Conservation (phyloP, 1,140 invertebrate species). For the Dufourea novaeangliae region DNA sequence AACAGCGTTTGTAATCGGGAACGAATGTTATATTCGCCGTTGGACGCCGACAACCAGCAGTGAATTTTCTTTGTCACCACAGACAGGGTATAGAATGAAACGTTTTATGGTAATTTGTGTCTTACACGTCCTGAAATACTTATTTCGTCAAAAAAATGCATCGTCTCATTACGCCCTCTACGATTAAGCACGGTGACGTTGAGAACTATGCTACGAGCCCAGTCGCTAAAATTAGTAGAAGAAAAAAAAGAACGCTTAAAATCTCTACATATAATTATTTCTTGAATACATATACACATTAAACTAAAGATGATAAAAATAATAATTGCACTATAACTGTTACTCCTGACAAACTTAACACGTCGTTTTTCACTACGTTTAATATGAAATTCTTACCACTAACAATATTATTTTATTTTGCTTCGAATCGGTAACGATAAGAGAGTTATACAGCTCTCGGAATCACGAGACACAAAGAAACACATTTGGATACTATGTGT, state of each 20-base stretch:
- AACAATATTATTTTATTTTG: background rate
- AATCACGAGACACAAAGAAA: background rate
- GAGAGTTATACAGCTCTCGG: background rate
- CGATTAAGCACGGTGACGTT: no score
- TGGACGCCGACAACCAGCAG: background rate
- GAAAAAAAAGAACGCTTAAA: background rate
- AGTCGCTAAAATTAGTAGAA: background rate
- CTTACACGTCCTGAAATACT: no score
- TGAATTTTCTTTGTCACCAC: background rate
- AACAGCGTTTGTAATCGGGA: constrained; percentile 17
- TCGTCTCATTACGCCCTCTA: background rate
- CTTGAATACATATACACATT: background rate
- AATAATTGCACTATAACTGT: background rate
- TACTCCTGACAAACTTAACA: background rate
- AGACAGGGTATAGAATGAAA: background rate
- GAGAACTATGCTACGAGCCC: background rate
- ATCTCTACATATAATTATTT: background rate
- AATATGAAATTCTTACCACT: background rate
- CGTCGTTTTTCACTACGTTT: background rate
- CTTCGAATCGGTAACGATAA: background rate
- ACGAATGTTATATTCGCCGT: background rate
- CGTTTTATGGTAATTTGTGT: background rate
- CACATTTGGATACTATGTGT: background rate
- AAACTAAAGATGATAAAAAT: constrained; percentile 4
- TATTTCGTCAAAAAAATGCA: no score